These are phyloP conservation scores for Microcebus griseorufus DNA, from an alignment of 2,113 vertebrate species.

Conservation along the genomic window DNA sequence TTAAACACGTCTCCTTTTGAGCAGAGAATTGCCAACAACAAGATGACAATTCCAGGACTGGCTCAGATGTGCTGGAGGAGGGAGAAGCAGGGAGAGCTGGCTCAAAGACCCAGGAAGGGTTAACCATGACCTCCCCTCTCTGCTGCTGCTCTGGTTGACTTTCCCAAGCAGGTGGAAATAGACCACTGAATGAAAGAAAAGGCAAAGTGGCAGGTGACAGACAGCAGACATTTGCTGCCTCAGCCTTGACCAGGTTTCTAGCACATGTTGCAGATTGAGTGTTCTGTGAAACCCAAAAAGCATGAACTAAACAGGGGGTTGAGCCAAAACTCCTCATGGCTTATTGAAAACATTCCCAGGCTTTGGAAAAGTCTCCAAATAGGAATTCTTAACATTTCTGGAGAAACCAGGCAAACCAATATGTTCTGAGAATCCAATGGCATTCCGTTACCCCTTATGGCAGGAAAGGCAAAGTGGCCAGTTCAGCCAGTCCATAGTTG, in stretches of 20 bases:
- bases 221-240: slow-evolving; percentile 59
- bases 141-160: neutral
- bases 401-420: slow-evolving; percentile 68
- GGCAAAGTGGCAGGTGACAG: slow-evolving; percentile 26
- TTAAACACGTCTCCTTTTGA: slow-evolving; percentile 24
- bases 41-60: neutral
- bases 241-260: slow-evolving; percentile 49
- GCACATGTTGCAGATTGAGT: slow-evolving; percentile 83
- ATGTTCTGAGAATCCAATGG: slow-evolving; percentile 61
- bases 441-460: slow-evolving; percentile 43
- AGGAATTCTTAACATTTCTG: slow-evolving; percentile 81
- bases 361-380: slow-evolving; percentile 76
- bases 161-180: slow-evolving; percentile 60
- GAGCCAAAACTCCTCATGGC: slow-evolving; percentile 81
- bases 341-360: slow-evolving; percentile 86
- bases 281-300: slow-evolving; percentile 80
- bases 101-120: neutral
- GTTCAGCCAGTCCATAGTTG: neutral
- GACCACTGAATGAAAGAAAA: slow-evolving; percentile 45
- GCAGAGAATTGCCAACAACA: neutral
- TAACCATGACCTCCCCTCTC: neutral
- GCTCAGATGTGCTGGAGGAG: neutral
- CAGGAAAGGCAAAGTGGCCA: slow-evolving; percentile 68
- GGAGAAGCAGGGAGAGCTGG: neutral
- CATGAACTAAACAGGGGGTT: slow-evolving; percentile 71